Base-by-base conservation (phyloP, 1,140 invertebrate species). In the Diuraphis noxia region DNA sequence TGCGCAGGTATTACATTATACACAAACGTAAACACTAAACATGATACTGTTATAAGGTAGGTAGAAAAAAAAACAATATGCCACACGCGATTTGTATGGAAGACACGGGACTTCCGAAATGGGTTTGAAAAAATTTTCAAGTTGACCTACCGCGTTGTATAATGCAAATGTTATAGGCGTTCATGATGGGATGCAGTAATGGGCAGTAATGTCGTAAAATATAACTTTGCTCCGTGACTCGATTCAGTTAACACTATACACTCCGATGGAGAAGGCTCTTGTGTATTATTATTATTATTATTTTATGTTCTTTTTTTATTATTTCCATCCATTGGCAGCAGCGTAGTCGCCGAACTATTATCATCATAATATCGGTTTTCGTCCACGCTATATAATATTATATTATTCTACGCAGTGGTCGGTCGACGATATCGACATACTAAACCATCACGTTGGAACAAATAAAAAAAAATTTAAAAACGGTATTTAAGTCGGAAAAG, bases 131-230 rank as follows among this genome's bases (percentile, higher is more conserved):
- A 88, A 36, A 34, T 46, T 92, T 43, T 81, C 30, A 49, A 79
- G 34, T 79, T 79, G 88, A 90, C 88, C 88, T 90, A 90, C 88
- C 88, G 88, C 88, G 63, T 89, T 30, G 88, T 77, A 17, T 89
- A 79, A 77, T 79, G 41, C n/a, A 90, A 77, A 90, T 88, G 25
- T 88, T 72, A 63, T 90, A 90, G 63, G 63, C 88, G 88, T 79
- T 46, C 88, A 90, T 90, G 88, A 90, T 90, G 63, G n/a, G 88
- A 90, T 36, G 63, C 63, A n/a, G 38, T 88, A 72, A 88, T 88
- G 38, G 38, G 34, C 46, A 52, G 85, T 49, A 86, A 49, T 46
- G 88, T 43, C 34, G 46, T 77, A 90, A 77, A 90, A 77, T 77
- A 90, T 90, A 46, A 90, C 79, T 79, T 90, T n/a, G 38, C 23